These are phyloP conservation scores for Smutsia gigantea DNA, from an alignment of 2,797 vertebrate genomes.

Conservation along the genomic window DNA sequence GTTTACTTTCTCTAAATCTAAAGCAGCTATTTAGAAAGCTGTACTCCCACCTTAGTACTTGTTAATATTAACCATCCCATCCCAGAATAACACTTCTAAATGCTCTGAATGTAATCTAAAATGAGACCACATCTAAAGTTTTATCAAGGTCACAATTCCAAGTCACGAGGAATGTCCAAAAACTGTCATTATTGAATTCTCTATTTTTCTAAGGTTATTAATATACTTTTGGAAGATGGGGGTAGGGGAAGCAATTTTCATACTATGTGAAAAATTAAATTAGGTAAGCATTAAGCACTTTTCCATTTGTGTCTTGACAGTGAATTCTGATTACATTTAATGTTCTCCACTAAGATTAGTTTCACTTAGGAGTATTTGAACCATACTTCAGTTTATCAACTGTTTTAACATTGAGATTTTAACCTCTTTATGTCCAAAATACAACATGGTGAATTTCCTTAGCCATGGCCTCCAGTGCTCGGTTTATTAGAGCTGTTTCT, in stretches of 20 bases:
- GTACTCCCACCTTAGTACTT: neutral
- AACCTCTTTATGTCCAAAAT: neutral
- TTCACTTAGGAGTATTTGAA: neutral
- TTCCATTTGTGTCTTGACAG: neutral
- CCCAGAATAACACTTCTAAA: constrained; percentile 14
- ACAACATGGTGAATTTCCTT: constrained; percentile 83
- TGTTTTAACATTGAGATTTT: constrained; percentile 35
- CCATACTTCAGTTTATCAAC: neutral
- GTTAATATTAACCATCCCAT: neutral
- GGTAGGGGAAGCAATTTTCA: neutral
- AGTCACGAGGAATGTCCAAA: neutral
- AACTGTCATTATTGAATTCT: constrained; percentile 12
- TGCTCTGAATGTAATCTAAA: constrained; percentile 43
- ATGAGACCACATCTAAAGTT: constrained; percentile 4
- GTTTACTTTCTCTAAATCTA: constrained; percentile 14
- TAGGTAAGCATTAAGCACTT: constrained; percentile 5
- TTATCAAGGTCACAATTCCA: neutral
- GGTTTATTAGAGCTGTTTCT: constrained; percentile 96
- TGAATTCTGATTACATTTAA: neutral
- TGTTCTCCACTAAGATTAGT: neutral
- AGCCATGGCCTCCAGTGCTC: constrained; percentile 89
- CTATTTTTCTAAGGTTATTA: constrained; percentile 14
- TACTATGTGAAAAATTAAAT: constrained; percentile 7
- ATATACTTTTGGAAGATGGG: constrained; percentile 19
- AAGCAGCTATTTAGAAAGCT: neutral